Conservation (phyloP, 2,797 vertebrate species). For the Sciurus vulgaris region DNA sequence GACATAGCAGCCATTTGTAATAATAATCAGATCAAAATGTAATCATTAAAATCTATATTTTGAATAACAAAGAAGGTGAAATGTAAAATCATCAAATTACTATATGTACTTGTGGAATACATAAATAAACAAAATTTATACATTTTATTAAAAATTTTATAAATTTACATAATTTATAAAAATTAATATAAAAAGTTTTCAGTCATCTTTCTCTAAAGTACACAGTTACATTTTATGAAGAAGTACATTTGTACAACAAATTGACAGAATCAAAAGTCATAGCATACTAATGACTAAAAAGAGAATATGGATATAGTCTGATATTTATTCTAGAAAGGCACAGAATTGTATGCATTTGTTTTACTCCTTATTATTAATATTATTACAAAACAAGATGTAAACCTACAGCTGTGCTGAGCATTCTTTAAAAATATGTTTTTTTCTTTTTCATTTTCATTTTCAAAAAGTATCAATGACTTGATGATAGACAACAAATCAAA, state of each 20-base stretch:
- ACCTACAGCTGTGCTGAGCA: neutral
- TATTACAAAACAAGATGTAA: neutral
- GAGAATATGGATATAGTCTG: neutral
- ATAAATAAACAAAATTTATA: too few species aligned
- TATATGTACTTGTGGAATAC: neutral
- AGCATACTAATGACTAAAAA: neutral
- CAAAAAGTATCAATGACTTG: neutral
- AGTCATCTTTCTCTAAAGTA: neutral
- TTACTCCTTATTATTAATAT: neutral
- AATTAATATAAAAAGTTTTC: neutral
- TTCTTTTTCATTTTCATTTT: neutral
- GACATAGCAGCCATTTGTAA: neutral
- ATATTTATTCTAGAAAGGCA: neutral
- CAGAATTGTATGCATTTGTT: neutral
- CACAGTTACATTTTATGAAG: neutral
- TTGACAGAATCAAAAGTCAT: neutral
- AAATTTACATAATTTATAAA: too few species aligned
- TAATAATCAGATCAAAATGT: neutral
- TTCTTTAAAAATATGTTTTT: neutral
- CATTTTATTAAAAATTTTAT: too few species aligned
- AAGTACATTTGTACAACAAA: neutral
- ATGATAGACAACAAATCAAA: neutral
- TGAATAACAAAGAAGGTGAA: neutral
- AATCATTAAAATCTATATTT: neutral
- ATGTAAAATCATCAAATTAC: neutral